Base-by-base conservation (phyloP, 2,888 invertebrate genomes). In the Cylindroiulus punctatus region DNA sequence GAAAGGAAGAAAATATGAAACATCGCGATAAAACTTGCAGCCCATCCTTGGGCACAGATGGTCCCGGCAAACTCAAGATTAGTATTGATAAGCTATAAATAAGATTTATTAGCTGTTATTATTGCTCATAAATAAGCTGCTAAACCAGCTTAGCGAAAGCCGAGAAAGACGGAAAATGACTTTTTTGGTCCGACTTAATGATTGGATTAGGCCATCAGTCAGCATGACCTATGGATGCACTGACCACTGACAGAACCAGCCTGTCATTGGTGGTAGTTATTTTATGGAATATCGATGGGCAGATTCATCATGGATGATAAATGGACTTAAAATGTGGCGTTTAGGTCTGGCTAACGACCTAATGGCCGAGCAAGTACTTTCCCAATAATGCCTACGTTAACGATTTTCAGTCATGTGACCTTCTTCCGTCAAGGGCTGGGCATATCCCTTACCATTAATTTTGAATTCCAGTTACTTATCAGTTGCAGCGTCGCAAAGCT, bases 71-170 rank as follows among this genome's bases (percentile, higher is more conserved):
- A 76, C 76, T 30, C 30, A 76, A 76, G 76, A 76, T 76, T 76
- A 76, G 10, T 76, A 76, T 76, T 76, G 76, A 76, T 76, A 76
- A 76, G 76, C 76, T 30, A 26, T 76, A 76, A 76, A 76, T 76
- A 76, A 76, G 76, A 76, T 76, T 76, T 76, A 76, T 76, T 76
- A 30, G 26, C 76, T 76, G 76, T 76, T 76, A 76, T 76, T 76
- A 76, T 76, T 76, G 76, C 76, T 76, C 76, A 14, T 76, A 76
- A 76, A 76, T 76, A 76, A 76, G 76, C 76, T 14, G 26, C 76
- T 76, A 76, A 76, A 76, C 76, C 76, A 30, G 30, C 76, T 76
- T 76, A 76, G 76, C 14, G 26, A 65, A 65, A 65, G 57, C 57
- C 57, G 57, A 65, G 57, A 65, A 65, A 65, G 57, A 65, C 57